Percentiles rank a stretch among this genome's conserved stretches.
Evolutionary conservation across 2,888 invertebrate genomes (phyloP).

Genomic region (Tetrapedia diversipes): DNA sequence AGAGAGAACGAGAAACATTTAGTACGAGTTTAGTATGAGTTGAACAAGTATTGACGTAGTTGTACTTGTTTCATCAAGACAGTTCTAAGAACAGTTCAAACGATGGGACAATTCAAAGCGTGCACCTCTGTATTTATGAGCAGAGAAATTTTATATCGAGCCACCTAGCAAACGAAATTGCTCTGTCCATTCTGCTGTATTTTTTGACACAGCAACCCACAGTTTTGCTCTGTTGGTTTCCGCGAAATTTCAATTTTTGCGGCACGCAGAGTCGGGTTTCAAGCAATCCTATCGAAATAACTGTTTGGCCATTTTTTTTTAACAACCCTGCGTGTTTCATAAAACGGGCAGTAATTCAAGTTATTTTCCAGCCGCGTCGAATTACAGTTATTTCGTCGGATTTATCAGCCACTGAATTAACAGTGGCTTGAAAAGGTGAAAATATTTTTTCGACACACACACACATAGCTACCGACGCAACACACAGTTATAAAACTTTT

Average conservation of each 20-base stretch:
- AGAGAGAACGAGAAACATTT: too few species aligned
- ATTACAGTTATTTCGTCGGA: too few species aligned
- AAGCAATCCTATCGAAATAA: not conserved
- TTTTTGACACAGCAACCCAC: not conserved
- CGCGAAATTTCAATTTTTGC: conserved; percentile 6
- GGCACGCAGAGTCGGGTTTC: not conserved
- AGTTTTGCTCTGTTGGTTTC: not conserved
- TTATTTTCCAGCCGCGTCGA: not conserved
- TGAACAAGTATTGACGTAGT: too few species aligned
- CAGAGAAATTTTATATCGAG: not conserved
- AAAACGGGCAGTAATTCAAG: not conserved
- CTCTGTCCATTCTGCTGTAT: not conserved
- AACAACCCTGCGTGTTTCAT: not conserved
- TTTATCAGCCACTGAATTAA: not conserved
- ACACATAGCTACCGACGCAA: too few species aligned
- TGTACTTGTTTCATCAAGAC: too few species aligned
- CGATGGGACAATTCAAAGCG: too few species aligned
- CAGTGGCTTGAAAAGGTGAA: not conserved
- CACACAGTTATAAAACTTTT: too few species aligned
- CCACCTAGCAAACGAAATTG: not conserved
- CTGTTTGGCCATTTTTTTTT: not conserved
- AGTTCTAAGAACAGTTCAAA: too few species aligned
- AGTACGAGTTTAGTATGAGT: too few species aligned
- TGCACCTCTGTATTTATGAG: too few species aligned
- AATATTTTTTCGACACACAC: too few species aligned